phyloP scores from a whole-genome alignment of 2,888 invertebrate species.

The Chaetogeoica ovagalla region DNA sequence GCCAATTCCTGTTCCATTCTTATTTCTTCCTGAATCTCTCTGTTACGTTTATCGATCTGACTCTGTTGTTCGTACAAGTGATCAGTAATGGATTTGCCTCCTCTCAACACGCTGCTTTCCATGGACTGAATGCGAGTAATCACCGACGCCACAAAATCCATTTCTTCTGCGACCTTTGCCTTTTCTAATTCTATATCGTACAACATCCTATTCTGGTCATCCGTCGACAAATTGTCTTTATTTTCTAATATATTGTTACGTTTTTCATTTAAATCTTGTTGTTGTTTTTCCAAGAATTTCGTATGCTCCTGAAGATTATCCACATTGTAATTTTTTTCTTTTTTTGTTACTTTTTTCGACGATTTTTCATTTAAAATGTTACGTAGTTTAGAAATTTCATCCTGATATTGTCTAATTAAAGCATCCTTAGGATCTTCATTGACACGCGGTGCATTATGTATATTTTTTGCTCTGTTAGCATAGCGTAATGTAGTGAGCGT shows the following conservation, averaged over 20 bases:
- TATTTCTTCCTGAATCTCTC: constrained; percentile 71
- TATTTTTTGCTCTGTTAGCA: constrained; percentile 96
- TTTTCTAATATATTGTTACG: constrained; percentile 56
- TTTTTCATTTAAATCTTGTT: constrained; percentile 58
- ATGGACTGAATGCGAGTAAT: constrained; percentile 78
- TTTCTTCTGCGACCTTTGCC: constrained; percentile 60
- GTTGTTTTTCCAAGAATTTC: constrained; percentile 58
- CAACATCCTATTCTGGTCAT: constrained; percentile 59
- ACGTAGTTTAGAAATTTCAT: constrained; percentile 81
- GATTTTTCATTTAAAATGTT: constrained; percentile 57
- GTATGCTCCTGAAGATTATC: constrained; percentile 53
- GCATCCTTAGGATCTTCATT: constrained; percentile 99
- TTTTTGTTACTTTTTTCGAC: constrained; percentile 57
- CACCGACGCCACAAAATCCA: constrained; percentile 72
- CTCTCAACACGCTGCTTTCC: constrained; percentile 91
- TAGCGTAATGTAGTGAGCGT: constrained; percentile 94
- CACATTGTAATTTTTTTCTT: constrained; percentile 34
- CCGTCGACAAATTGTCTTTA: constrained; percentile 56
- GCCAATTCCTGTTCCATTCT: constrained; percentile 83
- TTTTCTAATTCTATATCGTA: constrained; percentile 61
- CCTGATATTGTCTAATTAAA: constrained; percentile 90
- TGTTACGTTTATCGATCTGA: constrained; percentile 79
- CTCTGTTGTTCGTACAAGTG: constrained; percentile 93
- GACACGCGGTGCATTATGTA: constrained; percentile 96
- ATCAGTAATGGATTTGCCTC: constrained; percentile 86